Evolutionary conservation across 1,140 invertebrate species (phyloP).

Genomic region (Anoplophora glabripennis): DNA sequence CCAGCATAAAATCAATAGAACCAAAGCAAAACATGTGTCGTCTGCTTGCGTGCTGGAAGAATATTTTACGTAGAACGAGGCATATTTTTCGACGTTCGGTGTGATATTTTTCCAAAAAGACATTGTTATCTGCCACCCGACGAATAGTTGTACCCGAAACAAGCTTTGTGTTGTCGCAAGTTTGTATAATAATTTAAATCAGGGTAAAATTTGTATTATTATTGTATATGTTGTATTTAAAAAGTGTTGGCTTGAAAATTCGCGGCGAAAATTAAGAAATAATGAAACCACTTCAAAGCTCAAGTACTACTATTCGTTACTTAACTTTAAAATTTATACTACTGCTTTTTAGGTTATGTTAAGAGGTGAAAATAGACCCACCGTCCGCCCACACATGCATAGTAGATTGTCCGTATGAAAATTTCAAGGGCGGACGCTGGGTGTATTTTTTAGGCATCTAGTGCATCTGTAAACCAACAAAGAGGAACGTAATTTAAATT

Average conservation of each 20-base stretch:
- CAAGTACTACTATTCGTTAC: conserved; percentile 8
- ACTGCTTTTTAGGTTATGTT: no score
- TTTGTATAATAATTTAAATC: conserved; percentile 46
- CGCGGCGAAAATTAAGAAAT: background rate
- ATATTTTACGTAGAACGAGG: no score
- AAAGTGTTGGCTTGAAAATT: conserved; percentile 22
- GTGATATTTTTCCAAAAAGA: background rate
- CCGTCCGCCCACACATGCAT: no score
- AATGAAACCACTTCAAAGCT: conserved; percentile 4
- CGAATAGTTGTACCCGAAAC: conserved; percentile 18
- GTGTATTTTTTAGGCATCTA: no score
- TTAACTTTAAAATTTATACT: background rate
- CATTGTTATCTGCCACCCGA: background rate
- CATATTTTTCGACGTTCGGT: background rate
- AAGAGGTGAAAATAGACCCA: no score
- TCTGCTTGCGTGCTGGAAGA: no score
- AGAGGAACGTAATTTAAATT: no score
- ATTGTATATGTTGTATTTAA: conserved; percentile 24
- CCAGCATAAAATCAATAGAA: no score
- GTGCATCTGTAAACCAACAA: no score
- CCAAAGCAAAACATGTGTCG: no score
- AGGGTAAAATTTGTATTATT: conserved; percentile 43
- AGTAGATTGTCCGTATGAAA: no score
- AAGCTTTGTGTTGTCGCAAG: conserved; percentile 14
- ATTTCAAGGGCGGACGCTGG: no score